These are phyloP conservation scores for Notocelia uddmanniana DNA, from an alignment of 2,888 invertebrate species.

Conservation along the genomic window DNA sequence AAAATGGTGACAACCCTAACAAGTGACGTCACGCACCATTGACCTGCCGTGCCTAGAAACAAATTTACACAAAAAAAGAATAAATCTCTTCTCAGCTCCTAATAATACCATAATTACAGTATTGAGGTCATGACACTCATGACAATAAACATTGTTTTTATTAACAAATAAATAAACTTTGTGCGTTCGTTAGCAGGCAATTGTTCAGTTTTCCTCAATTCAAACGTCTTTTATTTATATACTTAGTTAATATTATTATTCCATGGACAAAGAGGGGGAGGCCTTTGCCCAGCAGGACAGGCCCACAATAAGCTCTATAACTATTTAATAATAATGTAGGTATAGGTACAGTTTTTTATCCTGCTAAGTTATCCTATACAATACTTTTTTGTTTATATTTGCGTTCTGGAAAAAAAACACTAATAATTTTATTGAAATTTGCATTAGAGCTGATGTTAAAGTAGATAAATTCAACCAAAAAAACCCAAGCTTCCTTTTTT, in stretches of 20 bases:
- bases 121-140: constrained; percentile 3
- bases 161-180: constrained; percentile 10
- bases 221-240: neutral
- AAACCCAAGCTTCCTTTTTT: too few relatives aligned
- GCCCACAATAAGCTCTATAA: too few relatives aligned
- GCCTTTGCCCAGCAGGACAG: too few relatives aligned
- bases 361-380: neutral
- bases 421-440: too few relatives aligned
- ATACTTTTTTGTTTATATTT: neutral
- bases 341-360: too few relatives aligned
- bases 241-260: neutral
- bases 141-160: neutral
- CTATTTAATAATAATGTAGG: too few relatives aligned
- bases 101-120: constrained; percentile 32
- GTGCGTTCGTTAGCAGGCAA: constrained; percentile 1
- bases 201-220: constrained; percentile 18
- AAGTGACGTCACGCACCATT: constrained; percentile 77
- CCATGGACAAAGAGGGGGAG: neutral
- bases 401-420: neutral
- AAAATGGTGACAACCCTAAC: constrained; percentile 26
- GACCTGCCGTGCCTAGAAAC: constrained; percentile 64
- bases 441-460: too few relatives aligned
- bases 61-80: constrained; percentile 28
- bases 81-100: constrained; percentile 19
- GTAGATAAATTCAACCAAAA: too few relatives aligned